Conservation (phyloP, 2,888 invertebrate genomes). For the Ophion slaviceki region DNA sequence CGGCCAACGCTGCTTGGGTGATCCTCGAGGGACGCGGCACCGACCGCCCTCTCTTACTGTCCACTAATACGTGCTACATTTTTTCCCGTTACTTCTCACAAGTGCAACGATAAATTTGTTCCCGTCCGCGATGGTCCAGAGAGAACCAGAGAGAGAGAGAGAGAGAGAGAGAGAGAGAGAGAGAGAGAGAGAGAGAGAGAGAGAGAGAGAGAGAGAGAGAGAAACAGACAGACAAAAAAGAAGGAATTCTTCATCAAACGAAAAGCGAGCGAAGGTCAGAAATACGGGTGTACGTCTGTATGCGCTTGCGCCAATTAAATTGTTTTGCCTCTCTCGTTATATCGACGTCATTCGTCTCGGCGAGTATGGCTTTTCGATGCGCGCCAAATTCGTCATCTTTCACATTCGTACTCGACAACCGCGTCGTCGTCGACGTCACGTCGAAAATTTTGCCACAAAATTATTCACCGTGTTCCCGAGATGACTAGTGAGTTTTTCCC, state of each 20-base stretch:
- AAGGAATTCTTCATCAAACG: slow-evolving; percentile 23
- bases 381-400: slow-evolving; percentile 37
- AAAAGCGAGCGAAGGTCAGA: slow-evolving; percentile 44
- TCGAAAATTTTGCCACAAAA: slow-evolving; percentile 9
- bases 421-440: background rate
- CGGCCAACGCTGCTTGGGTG: too few relatives aligned
- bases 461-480: background rate
- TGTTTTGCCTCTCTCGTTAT: slow-evolving; percentile 24
- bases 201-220: background rate
- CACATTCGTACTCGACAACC: background rate
- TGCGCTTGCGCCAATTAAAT: slow-evolving; percentile 23
- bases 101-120: background rate
- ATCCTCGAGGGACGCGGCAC: too few relatives aligned
- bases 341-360: slow-evolving; percentile 40
- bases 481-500: background rate
- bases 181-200: background rate
- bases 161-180: background rate
- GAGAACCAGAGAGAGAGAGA: background rate
- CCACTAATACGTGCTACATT: too few relatives aligned
- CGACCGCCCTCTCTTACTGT: too few relatives aligned
- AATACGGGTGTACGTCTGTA: slow-evolving; percentile 3
- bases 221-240: background rate
- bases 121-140: background rate
- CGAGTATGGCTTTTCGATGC: slow-evolving; percentile 4
- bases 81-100: background rate